These are phyloP conservation scores for Gavialis gangeticus DNA, from an alignment of 2,113 vertebrate species.

Conservation along the genomic window DNA sequence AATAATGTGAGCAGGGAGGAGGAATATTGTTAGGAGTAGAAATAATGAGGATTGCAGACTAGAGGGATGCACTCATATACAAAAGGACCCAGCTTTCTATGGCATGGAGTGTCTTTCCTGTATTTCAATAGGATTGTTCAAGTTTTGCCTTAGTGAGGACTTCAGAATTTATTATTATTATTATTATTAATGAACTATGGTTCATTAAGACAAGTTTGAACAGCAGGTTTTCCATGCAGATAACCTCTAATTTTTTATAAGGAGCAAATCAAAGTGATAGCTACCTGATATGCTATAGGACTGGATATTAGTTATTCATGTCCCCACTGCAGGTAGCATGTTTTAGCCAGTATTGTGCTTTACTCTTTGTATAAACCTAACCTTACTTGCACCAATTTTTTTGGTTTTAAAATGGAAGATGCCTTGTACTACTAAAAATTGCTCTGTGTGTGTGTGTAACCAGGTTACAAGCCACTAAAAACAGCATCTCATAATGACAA, in stretches of 20 bases:
- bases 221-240: too few species aligned
- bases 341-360: not conserved
- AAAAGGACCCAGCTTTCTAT: not conserved
- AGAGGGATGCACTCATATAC: not conserved
- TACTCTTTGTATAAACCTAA: not conserved
- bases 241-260: too few species aligned
- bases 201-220: too few species aligned
- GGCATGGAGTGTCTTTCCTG: not conserved
- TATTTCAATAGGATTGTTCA: not conserved
- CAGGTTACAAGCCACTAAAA: not conserved
- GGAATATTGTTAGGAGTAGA: not conserved
- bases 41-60: not conserved
- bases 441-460: not conserved
- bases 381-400: not conserved
- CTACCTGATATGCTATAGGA: not conserved
- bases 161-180: not conserved
- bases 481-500: not conserved
- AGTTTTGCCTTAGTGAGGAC: fast-evolving
- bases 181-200: too few species aligned
- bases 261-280: fast-evolving
- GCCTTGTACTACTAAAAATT: not conserved
- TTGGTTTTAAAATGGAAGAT: not conserved
- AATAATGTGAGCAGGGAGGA: not conserved
- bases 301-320: not conserved
- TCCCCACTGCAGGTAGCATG: not conserved